These are phyloP conservation scores for Podotricha telesiphe DNA, from an alignment of 2,888 invertebrate species.

Conservation along the genomic window DNA sequence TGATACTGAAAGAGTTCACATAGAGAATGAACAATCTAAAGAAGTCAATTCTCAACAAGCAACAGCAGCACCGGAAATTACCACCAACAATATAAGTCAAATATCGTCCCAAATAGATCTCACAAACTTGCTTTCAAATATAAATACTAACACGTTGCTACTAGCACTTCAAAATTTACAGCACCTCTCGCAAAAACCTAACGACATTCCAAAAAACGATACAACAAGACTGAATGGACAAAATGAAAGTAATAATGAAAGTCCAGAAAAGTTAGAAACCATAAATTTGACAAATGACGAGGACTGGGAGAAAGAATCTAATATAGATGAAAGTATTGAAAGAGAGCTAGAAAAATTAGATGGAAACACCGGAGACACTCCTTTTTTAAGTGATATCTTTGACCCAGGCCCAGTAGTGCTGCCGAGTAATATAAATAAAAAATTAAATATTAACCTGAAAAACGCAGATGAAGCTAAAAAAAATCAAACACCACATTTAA, in stretches of 20 bases:
- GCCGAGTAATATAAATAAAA: constrained; percentile 60
- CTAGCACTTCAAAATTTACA: constrained; percentile 77
- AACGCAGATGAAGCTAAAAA: constrained; percentile 57
- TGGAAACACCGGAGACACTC: constrained; percentile 69
- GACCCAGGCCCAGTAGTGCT: constrained; percentile 71
- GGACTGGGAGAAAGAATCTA: constrained; percentile 75
- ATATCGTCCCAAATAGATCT: constrained; percentile 58
- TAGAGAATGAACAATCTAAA: constrained; percentile 20
- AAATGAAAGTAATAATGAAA: constrained; percentile 26
- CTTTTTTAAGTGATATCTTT: constrained; percentile 79
- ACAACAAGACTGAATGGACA: constrained; percentile 40
- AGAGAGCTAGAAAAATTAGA: constrained; percentile 67
- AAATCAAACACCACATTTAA: constrained; percentile 49
- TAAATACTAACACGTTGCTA: constrained; percentile 71
- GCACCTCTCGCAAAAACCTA: constrained; percentile 58
- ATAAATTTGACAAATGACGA: constrained; percentile 77
- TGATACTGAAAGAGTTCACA: constrained; percentile 9
- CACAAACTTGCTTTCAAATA: constrained; percentile 65
- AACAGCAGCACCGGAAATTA: constrained; percentile 5
- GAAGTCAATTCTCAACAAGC: background rate
- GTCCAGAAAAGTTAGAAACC: constrained; percentile 56
- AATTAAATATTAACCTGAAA: constrained; percentile 64
- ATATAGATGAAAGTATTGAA: constrained; percentile 70
- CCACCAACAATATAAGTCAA: constrained; percentile 31
- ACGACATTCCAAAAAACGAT: constrained; percentile 33